Percentiles rank a stretch among this genome's conserved stretches.
Evolutionary conservation across 2,113 vertebrate genomes (phyloP).

Genomic region (Illadopsis cleaveri): DNA sequence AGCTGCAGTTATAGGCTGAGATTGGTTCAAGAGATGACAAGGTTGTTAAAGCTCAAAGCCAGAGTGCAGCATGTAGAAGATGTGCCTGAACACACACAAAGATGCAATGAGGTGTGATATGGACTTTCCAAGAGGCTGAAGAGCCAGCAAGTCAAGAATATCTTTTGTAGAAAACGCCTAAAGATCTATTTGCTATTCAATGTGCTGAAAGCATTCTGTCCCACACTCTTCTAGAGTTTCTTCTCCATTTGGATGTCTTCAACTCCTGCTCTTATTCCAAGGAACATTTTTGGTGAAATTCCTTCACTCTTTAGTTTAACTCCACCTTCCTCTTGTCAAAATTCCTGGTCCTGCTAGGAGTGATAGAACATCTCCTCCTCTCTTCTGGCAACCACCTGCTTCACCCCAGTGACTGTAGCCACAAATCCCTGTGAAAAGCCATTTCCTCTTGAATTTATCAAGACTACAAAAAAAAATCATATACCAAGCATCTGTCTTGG

Average conservation of each 20-base stretch:
- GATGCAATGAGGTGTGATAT: rapidly evolving
- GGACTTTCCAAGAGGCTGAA: not conserved
- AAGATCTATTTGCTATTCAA: not conserved
- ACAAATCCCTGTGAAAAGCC: rapidly evolving
- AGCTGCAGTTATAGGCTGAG: not conserved
- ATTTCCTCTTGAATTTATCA: not conserved
- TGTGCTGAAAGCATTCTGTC: not conserved
- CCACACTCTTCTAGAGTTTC: not conserved
- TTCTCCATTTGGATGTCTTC: not conserved
- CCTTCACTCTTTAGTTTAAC: not conserved
- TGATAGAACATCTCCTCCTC: not conserved
- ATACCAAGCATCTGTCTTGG: too few species aligned
- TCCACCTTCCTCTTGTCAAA: not conserved
- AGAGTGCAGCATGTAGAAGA: not conserved
- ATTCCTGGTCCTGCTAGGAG: not conserved
- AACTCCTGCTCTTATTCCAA: not conserved
- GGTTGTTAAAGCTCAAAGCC: not conserved
- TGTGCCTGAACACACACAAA: not conserved
- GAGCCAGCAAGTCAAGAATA: not conserved
- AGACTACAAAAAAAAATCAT: not conserved
- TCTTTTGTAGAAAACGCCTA: not conserved
- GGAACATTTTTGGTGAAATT: not conserved
- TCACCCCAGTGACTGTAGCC: not conserved
- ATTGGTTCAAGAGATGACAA: not conserved
- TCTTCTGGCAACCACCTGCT: not conserved